These are phyloP conservation scores for Diphyllodes magnificus DNA, from an alignment of 2,113 vertebrate genomes.

Conservation along the genomic window DNA sequence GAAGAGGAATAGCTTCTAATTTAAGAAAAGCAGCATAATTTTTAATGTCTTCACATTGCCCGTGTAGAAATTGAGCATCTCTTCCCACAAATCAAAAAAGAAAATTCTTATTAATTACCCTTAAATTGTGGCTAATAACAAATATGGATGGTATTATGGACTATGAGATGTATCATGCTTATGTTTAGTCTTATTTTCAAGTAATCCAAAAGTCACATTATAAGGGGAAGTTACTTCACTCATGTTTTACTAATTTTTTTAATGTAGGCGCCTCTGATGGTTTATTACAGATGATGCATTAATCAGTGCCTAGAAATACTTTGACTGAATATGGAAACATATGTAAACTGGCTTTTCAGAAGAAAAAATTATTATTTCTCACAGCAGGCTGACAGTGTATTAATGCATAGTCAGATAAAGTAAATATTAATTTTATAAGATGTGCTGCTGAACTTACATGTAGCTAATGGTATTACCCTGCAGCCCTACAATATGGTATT, in stretches of 20 bases:
- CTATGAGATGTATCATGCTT: not conserved
- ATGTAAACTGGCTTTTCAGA: not conserved
- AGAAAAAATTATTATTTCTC: not conserved
- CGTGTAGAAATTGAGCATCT: not conserved
- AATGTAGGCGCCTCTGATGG: not conserved
- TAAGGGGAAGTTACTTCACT: not conserved
- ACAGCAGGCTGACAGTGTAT: not conserved
- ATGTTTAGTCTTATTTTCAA: not conserved
- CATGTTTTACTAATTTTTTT: not conserved
- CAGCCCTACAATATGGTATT: not conserved
- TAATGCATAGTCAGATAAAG: not conserved
- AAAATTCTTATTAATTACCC: not conserved
- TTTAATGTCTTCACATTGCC: not conserved
- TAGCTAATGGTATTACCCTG: not conserved
- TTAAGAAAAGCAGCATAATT: not conserved
- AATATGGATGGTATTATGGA: accelerated
- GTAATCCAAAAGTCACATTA: not conserved
- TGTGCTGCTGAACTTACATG: not conserved
- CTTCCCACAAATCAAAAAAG: not conserved
- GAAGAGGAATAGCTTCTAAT: not conserved
- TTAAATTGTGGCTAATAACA: not conserved
- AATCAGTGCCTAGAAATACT: not conserved
- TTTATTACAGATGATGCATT: not conserved
- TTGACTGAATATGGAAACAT: not conserved
- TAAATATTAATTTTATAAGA: not conserved